Conservation (phyloP, 2,113 vertebrate species). For the Coptodon rendalli region DNA sequence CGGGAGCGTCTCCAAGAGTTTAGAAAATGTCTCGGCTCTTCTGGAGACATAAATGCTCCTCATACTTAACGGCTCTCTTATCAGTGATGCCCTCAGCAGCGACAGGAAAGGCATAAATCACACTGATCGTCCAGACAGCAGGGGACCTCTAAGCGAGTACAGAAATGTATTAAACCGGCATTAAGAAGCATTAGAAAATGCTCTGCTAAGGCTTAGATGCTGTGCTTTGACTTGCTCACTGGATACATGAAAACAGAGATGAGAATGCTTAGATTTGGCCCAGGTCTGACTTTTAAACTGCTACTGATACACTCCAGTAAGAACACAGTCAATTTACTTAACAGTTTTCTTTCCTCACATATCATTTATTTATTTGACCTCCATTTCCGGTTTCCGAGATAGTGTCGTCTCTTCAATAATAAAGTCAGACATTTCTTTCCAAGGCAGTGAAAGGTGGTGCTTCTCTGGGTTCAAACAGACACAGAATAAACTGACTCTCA, state of each 20-base stretch:
- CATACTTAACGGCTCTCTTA: constrained; percentile 47
- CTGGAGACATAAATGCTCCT: constrained; percentile 27
- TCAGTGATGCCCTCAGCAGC: constrained; percentile 55
- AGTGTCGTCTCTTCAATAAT: not conserved
- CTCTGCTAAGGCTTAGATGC: not conserved
- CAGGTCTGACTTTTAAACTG: constrained; percentile 16
- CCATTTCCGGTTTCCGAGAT: constrained; percentile 18
- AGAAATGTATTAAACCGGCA: constrained; percentile 21
- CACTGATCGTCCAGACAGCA: not conserved
- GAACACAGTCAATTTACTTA: constrained; percentile 16
- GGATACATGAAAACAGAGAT: not conserved
- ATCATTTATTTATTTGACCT: not conserved
- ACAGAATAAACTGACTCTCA: not conserved
- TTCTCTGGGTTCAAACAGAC: not conserved
- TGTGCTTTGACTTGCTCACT: constrained; percentile 11
- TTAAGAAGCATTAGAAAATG: constrained; percentile 16
- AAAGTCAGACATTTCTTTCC: constrained; percentile 25
- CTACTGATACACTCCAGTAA: constrained; percentile 36
- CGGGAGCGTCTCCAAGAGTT: constrained; percentile 28
- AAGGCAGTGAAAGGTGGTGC: constrained; percentile 19
- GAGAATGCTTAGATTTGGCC: not conserved
- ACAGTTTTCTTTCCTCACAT: constrained; percentile 8
- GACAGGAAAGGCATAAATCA: constrained; percentile 45
- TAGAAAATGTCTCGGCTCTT: constrained; percentile 19
- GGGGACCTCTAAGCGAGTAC: constrained; percentile 10